phyloP scores from a whole-genome alignment of 2,888 invertebrate species.

The Leucania comma region DNA sequence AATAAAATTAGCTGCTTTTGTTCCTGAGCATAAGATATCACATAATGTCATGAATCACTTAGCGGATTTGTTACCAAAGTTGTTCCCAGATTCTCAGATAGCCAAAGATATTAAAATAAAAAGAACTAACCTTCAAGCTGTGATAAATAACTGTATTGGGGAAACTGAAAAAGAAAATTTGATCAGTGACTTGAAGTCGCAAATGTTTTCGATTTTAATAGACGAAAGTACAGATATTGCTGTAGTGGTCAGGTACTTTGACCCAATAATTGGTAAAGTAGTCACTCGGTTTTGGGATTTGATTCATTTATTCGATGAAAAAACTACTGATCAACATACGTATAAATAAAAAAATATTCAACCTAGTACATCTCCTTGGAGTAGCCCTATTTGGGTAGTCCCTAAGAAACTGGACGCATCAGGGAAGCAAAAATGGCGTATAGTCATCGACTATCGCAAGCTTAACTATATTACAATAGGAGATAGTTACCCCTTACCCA shows the following conservation, averaged over 20 bases:
- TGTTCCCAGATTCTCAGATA: conserved; percentile 42
- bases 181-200: conserved; percentile 20
- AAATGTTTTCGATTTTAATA: conserved; percentile 41
- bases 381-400: too few species aligned
- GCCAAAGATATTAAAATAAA: conserved; percentile 35
- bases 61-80: conserved; percentile 33
- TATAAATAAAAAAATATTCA: too few species aligned
- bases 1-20: conserved; percentile 43
- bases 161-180: conserved; percentile 31
- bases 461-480: too few species aligned
- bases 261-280: conserved; percentile 26
- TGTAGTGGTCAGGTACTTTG: conserved; percentile 23
- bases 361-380: too few species aligned
- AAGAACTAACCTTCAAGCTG: conserved; percentile 33
- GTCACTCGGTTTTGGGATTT: conserved; percentile 8
- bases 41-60: conserved; percentile 45
- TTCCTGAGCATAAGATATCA: conserved; percentile 49
- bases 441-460: too few species aligned
- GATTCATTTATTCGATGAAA: conserved; percentile 12
- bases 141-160: conserved; percentile 31
- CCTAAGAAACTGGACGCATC: too few species aligned
- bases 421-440: too few species aligned
- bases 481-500: too few species aligned
- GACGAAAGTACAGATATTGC: conserved; percentile 44
- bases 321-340: conserved; percentile 2